A percentile compares a stretch with the other conserved stretches of the same genome.
phyloP scores from a whole-genome alignment of 92 coral and sea anemone genomes.

The Epizoanthus ramosus region DNA sequence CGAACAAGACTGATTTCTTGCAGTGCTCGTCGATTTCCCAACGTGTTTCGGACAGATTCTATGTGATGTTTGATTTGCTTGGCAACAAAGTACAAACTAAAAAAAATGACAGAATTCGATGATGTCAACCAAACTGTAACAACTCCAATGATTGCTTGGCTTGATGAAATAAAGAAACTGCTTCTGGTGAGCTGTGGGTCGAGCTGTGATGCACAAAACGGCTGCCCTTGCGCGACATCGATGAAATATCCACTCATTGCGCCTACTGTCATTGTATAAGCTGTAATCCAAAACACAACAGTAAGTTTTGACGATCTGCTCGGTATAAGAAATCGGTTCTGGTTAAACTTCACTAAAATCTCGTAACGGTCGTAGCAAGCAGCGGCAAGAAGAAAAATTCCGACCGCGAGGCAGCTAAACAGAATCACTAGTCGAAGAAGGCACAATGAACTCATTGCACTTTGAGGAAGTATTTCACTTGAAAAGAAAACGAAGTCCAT shows the following conservation, averaged over 20 bases:
- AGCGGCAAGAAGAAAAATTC: slow-evolving; percentile 38
- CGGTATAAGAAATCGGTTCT: slow-evolving; percentile 38
- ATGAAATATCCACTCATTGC: slow-evolving; percentile 28
- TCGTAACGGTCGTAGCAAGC: slow-evolving; percentile 58
- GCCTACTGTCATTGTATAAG: slow-evolving; percentile 9
- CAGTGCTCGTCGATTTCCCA: neutral
- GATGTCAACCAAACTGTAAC: neutral
- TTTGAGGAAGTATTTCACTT: slow-evolving; percentile 11
- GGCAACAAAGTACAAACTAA: slow-evolving; percentile 15
- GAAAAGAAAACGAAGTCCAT: slow-evolving; percentile 41
- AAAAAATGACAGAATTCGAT: neutral
- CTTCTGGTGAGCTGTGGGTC: neutral
- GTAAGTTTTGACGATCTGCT: slow-evolving; percentile 1
- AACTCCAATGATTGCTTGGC: neutral
- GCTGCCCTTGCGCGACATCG: neutral
- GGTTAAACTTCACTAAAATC: slow-evolving; percentile 47
- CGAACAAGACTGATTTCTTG: slow-evolving; percentile 1
- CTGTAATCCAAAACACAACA: neutral
- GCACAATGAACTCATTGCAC: slow-evolving; percentile 24
- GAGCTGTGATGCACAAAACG: neutral
- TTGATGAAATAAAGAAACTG: neutral
- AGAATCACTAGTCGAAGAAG: slow-evolving; percentile 3
- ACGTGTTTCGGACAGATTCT: neutral
- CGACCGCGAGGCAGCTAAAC: slow-evolving; percentile 42
- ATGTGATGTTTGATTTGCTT: slow-evolving; percentile 6